These are phyloP conservation scores for Cepaea hortensis DNA, from an alignment of 2,888 invertebrate species.

Conservation along the genomic window DNA sequence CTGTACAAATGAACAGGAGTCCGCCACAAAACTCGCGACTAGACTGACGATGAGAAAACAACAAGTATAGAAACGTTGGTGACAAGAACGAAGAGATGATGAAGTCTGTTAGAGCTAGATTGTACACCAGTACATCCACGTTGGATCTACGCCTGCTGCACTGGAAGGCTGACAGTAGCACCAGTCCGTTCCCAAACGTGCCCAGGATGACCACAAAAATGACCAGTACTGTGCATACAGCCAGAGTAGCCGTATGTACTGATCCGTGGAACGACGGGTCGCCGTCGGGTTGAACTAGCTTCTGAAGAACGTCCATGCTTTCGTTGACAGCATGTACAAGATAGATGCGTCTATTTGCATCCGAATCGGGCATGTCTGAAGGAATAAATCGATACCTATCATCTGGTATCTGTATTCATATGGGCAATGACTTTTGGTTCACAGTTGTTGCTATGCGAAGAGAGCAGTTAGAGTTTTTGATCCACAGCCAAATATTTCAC, in stretches of 20 bases:
- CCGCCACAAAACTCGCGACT: constrained; percentile 64
- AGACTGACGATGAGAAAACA: constrained; percentile 62
- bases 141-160: constrained; percentile 60
- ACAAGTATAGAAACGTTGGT: constrained; percentile 63
- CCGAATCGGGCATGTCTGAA: background rate
- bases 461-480: too few species aligned
- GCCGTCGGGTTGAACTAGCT: background rate
- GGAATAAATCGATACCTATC: background rate
- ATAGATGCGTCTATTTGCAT: background rate
- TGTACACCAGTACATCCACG: constrained; percentile 63
- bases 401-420: too few species aligned
- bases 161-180: constrained; percentile 60
- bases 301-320: constrained; percentile 13
- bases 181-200: constrained; percentile 65
- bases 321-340: background rate
- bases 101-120: constrained; percentile 66
- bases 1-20: constrained; percentile 61
- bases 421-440: too few species aligned
- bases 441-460: too few species aligned
- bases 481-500: too few species aligned
- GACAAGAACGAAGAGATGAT: constrained; percentile 64
- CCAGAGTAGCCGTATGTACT: constrained; percentile 68
- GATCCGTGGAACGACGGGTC: constrained; percentile 56
- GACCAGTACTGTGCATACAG: constrained; percentile 67
- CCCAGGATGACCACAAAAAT: constrained; percentile 66